phyloP scores from a whole-genome alignment of 2,888 invertebrate genomes.

The Meghimatium bilineatum region DNA sequence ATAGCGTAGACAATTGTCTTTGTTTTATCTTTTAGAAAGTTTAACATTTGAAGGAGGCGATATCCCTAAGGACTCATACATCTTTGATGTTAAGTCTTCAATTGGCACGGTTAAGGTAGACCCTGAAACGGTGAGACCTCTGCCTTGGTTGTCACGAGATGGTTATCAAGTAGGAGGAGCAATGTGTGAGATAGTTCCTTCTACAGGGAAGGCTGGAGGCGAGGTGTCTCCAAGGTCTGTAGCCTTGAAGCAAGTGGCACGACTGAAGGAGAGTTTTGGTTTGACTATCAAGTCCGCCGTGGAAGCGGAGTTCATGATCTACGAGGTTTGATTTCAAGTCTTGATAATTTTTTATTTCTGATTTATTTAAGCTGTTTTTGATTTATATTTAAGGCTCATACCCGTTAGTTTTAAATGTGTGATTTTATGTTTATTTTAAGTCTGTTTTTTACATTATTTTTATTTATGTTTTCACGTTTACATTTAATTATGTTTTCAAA shows the following conservation, averaged over 20 bases:
- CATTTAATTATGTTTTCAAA: too few relatives aligned
- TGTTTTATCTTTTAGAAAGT: not conserved
- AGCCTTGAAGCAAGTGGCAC: conserved; percentile 34
- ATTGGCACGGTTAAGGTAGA: conserved; percentile 7
- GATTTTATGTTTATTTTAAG: too few relatives aligned
- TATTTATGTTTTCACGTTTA: too few relatives aligned
- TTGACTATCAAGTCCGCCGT: conserved; percentile 45
- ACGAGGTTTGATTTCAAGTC: conserved; percentile 27
- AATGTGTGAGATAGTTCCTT: conserved; percentile 23
- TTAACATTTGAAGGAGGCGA: not conserved
- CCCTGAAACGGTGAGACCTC: not conserved
- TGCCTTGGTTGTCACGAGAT: conserved; percentile 29
- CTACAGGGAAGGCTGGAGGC: not conserved
- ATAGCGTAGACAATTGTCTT: too few relatives aligned
- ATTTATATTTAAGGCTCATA: too few relatives aligned
- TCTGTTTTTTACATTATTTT: too few relatives aligned
- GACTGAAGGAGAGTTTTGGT: conserved; percentile 33
- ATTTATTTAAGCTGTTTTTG: too few relatives aligned
- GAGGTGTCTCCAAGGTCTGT: conserved; percentile 24
- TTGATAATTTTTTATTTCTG: too few relatives aligned
- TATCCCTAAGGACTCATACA: not conserved
- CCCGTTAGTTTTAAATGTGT: not conserved
- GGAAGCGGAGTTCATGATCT: conserved; percentile 47
- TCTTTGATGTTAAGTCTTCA: conserved; percentile 28
- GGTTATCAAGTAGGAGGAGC: conserved; percentile 29